Percentiles rank a stretch among this genome's conserved stretches.
Evolutionary conservation across 2,797 vertebrate species (phyloP).

Genomic region (Petrocephalus sullivani): DNA sequence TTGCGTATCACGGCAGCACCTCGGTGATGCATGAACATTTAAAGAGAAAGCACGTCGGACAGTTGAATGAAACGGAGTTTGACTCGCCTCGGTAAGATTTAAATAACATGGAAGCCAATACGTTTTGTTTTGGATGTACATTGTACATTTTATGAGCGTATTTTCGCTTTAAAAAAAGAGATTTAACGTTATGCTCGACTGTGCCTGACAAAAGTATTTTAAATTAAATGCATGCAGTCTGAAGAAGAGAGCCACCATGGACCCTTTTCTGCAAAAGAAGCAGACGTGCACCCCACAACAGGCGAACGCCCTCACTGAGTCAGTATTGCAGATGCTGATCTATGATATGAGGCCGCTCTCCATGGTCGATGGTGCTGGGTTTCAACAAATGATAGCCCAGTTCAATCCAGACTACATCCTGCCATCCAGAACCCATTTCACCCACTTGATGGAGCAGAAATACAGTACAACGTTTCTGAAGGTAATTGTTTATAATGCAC

Average conservation of each 20-base stretch:
- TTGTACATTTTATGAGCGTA: conserved; percentile 14
- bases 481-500: not conserved
- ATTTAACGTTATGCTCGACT: not conserved
- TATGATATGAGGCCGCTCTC: conserved; percentile 23
- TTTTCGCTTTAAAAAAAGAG: not conserved
- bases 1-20: conserved; percentile 20
- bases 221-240: conserved; percentile 10
- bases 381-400: conserved; percentile 19
- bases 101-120: conserved; percentile 12
- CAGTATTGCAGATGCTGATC: not conserved
- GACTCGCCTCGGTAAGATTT: conserved; percentile 10
- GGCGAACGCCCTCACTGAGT: conserved; percentile 18
- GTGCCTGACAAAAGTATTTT: conserved; percentile 16
- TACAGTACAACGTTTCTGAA: conserved; percentile 17
- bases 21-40: conserved; percentile 20
- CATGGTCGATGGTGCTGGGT: conserved; percentile 22
- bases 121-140: conserved; percentile 10
- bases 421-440: conserved; percentile 16
- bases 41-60: conserved; percentile 15
- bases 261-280: not conserved
- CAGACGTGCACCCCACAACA: conserved; percentile 20
- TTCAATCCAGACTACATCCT: conserved; percentile 26
- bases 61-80: conserved; percentile 9
- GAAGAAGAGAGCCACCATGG: conserved; percentile 3
- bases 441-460: conserved; percentile 19